These are phyloP conservation scores for Neocrepidodera transversa DNA, from an alignment of 2,888 invertebrate genomes.

Conservation along the genomic window DNA sequence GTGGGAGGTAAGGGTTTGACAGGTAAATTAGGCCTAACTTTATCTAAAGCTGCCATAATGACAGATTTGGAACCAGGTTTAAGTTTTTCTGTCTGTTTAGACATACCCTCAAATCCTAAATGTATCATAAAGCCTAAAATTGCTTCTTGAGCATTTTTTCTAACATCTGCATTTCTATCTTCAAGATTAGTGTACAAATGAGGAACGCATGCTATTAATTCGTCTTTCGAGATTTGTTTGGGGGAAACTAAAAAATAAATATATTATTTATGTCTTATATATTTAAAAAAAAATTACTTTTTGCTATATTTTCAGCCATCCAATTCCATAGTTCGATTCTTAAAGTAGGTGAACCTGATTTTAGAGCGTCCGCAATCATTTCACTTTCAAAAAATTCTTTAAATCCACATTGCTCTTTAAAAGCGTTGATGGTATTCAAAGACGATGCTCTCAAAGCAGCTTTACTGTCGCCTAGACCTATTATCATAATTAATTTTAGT, in stretches of 20 bases:
- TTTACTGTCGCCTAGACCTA: slow-evolving; percentile 74
- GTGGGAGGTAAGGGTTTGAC: slow-evolving; percentile 79
- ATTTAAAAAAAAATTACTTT: slow-evolving; percentile 60
- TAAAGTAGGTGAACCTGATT: slow-evolving; percentile 82
- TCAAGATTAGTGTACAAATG: slow-evolving; percentile 83
- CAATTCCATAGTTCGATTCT: slow-evolving; percentile 84
- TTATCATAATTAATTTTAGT: not conserved
- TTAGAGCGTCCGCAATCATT: slow-evolving; percentile 87
- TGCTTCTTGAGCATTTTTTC: slow-evolving; percentile 89
- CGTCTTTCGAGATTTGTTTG: slow-evolving; percentile 81
- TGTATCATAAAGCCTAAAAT: slow-evolving; percentile 93
- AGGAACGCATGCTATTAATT: slow-evolving; percentile 79
- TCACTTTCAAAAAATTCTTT: slow-evolving; percentile 87
- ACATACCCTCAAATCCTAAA: slow-evolving; percentile 82
- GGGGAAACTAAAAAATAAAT: slow-evolving; percentile 63
- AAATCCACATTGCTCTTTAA: slow-evolving; percentile 82
- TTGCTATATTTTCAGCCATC: slow-evolving; percentile 83
- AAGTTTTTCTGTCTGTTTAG: slow-evolving; percentile 76
- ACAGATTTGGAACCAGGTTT: slow-evolving; percentile 81
- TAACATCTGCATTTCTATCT: slow-evolving; percentile 89
- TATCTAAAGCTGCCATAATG: slow-evolving; percentile 82
- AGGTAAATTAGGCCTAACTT: slow-evolving; percentile 83
- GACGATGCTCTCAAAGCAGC: slow-evolving; percentile 82
- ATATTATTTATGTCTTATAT: not conserved
- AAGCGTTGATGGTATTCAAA: slow-evolving; percentile 82